These are phyloP conservation scores for Crocallis elinguaria DNA, from an alignment of 2,888 invertebrate genomes.

Conservation along the genomic window DNA sequence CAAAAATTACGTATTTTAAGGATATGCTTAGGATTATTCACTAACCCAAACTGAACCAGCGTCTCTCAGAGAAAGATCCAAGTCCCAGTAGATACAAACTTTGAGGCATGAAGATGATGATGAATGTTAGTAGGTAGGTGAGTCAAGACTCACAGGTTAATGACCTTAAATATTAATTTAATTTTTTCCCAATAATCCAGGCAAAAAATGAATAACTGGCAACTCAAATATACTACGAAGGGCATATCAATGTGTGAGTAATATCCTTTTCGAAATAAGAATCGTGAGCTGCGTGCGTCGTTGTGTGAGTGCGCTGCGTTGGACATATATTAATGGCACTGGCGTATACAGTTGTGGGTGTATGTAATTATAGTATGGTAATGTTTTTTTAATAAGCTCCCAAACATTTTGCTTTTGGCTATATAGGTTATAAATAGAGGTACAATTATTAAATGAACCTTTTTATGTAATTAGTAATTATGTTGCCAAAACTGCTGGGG, in stretches of 20 bases:
- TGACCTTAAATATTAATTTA: background rate
- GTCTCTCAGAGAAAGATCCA: no score
- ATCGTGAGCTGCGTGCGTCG: slow-evolving; percentile 40
- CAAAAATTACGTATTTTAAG: no score
- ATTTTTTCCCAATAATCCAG: slow-evolving; percentile 5
- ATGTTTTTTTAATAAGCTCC: slow-evolving; percentile 81
- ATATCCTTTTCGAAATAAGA: slow-evolving; percentile 51
- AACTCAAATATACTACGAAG: slow-evolving; percentile 52
- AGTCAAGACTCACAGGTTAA: no score
- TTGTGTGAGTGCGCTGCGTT: slow-evolving; percentile 58
- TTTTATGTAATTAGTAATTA: no score
- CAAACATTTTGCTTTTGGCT: slow-evolving; percentile 45
- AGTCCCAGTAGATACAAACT: no score
- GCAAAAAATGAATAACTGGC: slow-evolving; percentile 45
- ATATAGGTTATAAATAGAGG: background rate
- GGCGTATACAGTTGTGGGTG: slow-evolving; percentile 71
- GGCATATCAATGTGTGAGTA: slow-evolving; percentile 50
- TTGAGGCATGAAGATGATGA: no score
- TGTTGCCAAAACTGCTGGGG: no score
- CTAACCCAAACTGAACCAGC: no score
- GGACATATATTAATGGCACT: slow-evolving; percentile 79
- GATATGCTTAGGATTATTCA: no score
- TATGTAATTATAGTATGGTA: slow-evolving; percentile 78
- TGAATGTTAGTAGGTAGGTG: no score
- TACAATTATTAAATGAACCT: no score